Base-by-base conservation (phyloP, 2,113 vertebrate species). In the Amblyopsis rosae region DNA sequence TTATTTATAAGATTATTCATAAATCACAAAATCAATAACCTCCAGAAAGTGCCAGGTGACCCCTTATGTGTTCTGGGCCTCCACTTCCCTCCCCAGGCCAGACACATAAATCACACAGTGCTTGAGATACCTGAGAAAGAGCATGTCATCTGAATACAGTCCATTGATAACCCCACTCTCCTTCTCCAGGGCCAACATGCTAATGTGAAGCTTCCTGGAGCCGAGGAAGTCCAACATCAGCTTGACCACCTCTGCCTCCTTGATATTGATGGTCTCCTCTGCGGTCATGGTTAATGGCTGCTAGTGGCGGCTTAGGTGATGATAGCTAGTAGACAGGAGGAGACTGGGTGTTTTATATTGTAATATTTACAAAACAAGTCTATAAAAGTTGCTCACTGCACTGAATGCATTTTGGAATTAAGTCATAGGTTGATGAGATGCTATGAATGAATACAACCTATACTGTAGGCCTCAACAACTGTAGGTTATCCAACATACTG, bases 151-250 rank as follows among this genome's bases (percentile, higher is more conserved):
- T 19, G 97, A 99, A 89, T 96, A 99, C 9, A 99, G 93, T 10
- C 98, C 98, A 70, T 99, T 99, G 67, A 99, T 99, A 76, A 99
- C 93, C 0, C 98, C 96, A 0, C 98, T 98, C 89, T 99, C 98
- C 79, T 96, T 97, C 86, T 99, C 98, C 55, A 99, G 91, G 1
- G 97, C 96, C 87, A 99, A 80, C 98, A 98, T 99, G 77, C 96
- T 98, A 84, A 99, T 98, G 81, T 99, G 98, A 75, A 99, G 95
- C 90, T 96, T 98, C 85, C 95, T 94, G 75, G 94, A 95, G 92
- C 95, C 95, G 76, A 99, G 92, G 84, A 99, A 99, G 88, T 99
- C 98, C 77, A 99, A 88, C 76, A 99, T 96, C 72, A 98, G 82
- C 82, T 99, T 99, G 86, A 97, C 95, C 84, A 99, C 96, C 92